phyloP scores from a whole-genome alignment of 1,140 invertebrate species.

The Drosophila tani region DNA sequence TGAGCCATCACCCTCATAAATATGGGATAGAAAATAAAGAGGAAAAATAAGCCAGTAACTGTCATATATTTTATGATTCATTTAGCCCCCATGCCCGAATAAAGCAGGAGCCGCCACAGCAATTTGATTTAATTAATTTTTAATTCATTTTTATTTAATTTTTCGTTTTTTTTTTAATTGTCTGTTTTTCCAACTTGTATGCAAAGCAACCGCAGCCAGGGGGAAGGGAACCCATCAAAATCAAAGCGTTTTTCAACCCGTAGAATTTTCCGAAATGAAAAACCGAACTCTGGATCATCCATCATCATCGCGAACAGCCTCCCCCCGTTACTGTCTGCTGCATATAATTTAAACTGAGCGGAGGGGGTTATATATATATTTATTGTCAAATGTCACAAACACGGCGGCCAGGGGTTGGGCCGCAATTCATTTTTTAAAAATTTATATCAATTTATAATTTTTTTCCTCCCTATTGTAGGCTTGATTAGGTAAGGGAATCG shows the following conservation, averaged over 20 bases:
- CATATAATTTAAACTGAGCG: slow-evolving; percentile 59
- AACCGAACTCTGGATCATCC: slow-evolving; percentile 70
- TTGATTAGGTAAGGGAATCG: slow-evolving; percentile 66
- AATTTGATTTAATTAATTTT: slow-evolving; percentile 81
- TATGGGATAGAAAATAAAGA: slow-evolving; percentile 15
- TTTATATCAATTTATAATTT: slow-evolving; percentile 82
- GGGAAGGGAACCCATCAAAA: slow-evolving; percentile 40
- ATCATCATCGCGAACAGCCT: slow-evolving; percentile 67
- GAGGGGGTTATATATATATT: slow-evolving; percentile 55
- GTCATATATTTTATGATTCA: slow-evolving; percentile 72
- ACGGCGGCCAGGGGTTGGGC: slow-evolving; percentile 21
- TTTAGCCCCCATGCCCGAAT: slow-evolving; percentile 59
- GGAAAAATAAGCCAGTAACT: slow-evolving; percentile 41
- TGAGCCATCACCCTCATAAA: slow-evolving; percentile 55
- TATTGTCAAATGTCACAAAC: slow-evolving; percentile 79
- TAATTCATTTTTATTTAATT: slow-evolving; percentile 79
- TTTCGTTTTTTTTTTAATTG: slow-evolving; percentile 39
- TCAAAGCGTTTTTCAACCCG: slow-evolving; percentile 65
- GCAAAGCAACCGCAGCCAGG: slow-evolving; percentile 57
- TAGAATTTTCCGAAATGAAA: slow-evolving; percentile 69
- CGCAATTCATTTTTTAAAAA: slow-evolving; percentile 76
- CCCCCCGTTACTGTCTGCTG: slow-evolving; percentile 40
- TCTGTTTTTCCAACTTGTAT: slow-evolving; percentile 49
- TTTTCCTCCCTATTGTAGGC: slow-evolving; percentile 55
- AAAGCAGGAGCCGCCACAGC: slow-evolving; percentile 44